A percentile compares a stretch with the other conserved stretches of the same genome.
Conservation (phyloP, 2,888 invertebrate genomes). For the Acheta domesticus region DNA sequence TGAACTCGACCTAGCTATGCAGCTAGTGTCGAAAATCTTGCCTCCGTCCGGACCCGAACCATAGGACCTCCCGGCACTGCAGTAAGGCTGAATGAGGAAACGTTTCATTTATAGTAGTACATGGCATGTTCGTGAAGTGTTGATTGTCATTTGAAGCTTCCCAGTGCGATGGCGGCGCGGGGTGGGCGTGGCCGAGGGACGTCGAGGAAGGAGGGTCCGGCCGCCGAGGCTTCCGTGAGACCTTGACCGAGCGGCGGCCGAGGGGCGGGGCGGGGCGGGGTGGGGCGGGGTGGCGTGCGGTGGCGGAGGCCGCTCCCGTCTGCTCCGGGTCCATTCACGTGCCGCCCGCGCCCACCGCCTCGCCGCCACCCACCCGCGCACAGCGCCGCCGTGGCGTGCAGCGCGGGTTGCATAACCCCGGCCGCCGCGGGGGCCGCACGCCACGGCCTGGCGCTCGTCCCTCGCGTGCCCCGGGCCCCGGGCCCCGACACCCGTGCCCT, state of each 20-base stretch:
- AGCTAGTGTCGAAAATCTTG: no score
- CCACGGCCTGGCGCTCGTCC: background rate
- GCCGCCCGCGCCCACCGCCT: background rate
- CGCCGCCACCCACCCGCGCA: background rate
- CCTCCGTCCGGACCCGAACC: no score
- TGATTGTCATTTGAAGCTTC: no score
- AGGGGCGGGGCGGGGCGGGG: background rate
- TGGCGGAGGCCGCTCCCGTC: background rate
- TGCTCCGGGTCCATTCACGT: background rate
- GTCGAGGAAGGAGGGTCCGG: background rate
- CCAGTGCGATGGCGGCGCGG: no score
- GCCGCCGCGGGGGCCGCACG: background rate
- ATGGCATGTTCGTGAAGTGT: no score
- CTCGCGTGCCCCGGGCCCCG: background rate
- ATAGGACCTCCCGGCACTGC: no score
- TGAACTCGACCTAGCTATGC: no score
- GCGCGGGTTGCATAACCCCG: background rate
- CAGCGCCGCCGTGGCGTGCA: background rate
- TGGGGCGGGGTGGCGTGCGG: background rate
- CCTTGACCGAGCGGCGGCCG: background rate
- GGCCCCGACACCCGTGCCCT: background rate
- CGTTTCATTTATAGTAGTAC: no score
- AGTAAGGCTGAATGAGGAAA: no score
- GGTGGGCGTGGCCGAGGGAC: no score
- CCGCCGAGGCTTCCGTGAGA: background rate